phyloP scores from a whole-genome alignment of 2,113 vertebrate genomes.

The Nanorana parkeri region DNA sequence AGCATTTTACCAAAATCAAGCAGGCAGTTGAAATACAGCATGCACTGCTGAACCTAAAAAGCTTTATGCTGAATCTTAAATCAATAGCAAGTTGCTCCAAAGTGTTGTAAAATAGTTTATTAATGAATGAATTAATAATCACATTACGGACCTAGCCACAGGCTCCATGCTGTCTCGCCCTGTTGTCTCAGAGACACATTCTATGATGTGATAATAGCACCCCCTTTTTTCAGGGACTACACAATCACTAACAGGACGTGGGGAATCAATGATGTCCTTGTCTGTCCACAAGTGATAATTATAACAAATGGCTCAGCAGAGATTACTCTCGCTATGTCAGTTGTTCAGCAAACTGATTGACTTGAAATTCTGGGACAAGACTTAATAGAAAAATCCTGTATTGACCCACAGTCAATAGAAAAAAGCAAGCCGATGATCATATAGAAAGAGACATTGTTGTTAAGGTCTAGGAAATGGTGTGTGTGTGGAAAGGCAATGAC shows the following conservation, averaged over 20 bases:
- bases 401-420: slow-evolving; percentile 49
- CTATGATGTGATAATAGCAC: slow-evolving; percentile 24
- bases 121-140: slow-evolving; percentile 42
- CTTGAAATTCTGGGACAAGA: slow-evolving; percentile 30
- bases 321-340: slow-evolving; percentile 43
- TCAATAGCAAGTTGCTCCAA: slow-evolving; percentile 22
- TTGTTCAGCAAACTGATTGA: slow-evolving; percentile 43
- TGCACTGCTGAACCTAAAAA: slow-evolving; percentile 12
- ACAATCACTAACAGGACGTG: slow-evolving; percentile 30
- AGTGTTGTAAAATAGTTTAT: slow-evolving; percentile 33
- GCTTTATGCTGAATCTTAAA: slow-evolving; percentile 18
- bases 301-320: slow-evolving; percentile 49
- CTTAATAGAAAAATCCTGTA: slow-evolving; percentile 52
- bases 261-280: slow-evolving; percentile 52
- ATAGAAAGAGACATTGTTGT: slow-evolving; percentile 39
- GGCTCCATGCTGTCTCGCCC: slow-evolving; percentile 34
- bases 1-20: slow-evolving; percentile 26
- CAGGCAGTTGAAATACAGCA: slow-evolving; percentile 21
- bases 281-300: slow-evolving; percentile 55
- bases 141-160: slow-evolving; percentile 20
- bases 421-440: slow-evolving; percentile 33
- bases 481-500: slow-evolving; percentile 31
- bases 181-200: slow-evolving; percentile 26
- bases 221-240: slow-evolving; percentile 36
- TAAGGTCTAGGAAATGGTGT: background rate